Percentiles rank a stretch among this genome's conserved stretches.
Conservation (phyloP, 2,797 vertebrate species). For the Poeciliopsis turneri region DNA sequence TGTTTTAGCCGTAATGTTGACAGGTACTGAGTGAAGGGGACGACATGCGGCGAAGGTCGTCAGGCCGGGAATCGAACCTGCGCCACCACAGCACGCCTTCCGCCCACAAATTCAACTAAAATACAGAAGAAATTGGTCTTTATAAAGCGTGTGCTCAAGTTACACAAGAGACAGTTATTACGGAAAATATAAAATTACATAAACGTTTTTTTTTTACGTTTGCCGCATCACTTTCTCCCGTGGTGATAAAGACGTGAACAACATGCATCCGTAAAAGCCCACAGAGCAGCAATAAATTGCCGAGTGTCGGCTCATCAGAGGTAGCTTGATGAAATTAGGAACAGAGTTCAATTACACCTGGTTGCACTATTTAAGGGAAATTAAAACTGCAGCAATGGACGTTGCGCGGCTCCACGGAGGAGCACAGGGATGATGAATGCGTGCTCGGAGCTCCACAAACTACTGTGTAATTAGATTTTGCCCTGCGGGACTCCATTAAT, state of each 20-base stretch:
- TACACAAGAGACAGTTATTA: not conserved
- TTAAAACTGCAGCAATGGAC: conserved; percentile 67
- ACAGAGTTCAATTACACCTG: conserved; percentile 62
- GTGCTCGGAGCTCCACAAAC: conserved; percentile 55
- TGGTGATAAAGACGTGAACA: not conserved
- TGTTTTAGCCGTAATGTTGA: not conserved
- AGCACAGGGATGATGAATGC: conserved; percentile 54
- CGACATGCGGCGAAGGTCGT: too few species aligned
- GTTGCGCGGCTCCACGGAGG: conserved; percentile 50
- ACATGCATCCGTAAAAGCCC: conserved; percentile 4
- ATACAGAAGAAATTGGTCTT: not conserved
- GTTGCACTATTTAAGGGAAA: conserved; percentile 64
- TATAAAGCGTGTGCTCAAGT: not conserved
- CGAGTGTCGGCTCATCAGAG: conserved; percentile 61
- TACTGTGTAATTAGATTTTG: conserved; percentile 77
- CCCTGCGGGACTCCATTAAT: conserved; percentile 77
- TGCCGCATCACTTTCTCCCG: not conserved
- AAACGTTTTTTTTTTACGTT: not conserved
- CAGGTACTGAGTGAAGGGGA: too few species aligned
- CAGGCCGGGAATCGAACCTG: too few species aligned
- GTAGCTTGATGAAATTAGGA: conserved; percentile 75
- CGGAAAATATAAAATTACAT: not conserved
- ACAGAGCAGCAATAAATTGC: conserved; percentile 35
- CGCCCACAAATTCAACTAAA: not conserved
- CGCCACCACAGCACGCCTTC: not conserved